Conservation (phyloP, 1,140 invertebrate genomes). For the Eurosta solidaginis region DNA sequence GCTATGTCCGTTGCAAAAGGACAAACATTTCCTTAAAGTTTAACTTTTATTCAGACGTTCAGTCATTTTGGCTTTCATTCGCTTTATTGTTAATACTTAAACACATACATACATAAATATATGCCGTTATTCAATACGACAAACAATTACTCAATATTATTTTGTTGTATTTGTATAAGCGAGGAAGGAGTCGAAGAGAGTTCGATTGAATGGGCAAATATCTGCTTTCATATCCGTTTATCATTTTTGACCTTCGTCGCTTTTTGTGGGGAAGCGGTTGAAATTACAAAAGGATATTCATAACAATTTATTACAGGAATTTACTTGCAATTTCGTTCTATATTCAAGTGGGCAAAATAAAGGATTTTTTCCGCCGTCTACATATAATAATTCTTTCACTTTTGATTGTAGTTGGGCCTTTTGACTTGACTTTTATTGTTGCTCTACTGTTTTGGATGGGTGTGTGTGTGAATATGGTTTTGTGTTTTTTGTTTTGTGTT, state of each 20-base stretch:
- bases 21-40: not conserved
- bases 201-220: slow-evolving; percentile 35
- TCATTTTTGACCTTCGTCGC: slow-evolving; percentile 55
- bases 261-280: not conserved
- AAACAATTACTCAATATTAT: slow-evolving; percentile 52
- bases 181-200: slow-evolving; percentile 42
- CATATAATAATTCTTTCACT: not conserved
- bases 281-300: slow-evolving; percentile 35
- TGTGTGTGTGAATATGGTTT: not conserved
- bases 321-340: not conserved
- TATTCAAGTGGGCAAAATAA: not conserved
- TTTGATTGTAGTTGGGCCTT: slow-evolving; percentile 8
- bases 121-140: slow-evolving; percentile 34
- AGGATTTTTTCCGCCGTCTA: not conserved
- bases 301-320: slow-evolving; percentile 37
- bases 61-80: not conserved
- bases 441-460: not conserved
- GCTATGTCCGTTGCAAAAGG: slow-evolving; percentile 31
- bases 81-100: too few relatives aligned
- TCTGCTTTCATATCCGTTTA: slow-evolving; percentile 57
- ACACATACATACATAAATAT: too few relatives aligned
- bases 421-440: not conserved
- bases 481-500: not conserved
- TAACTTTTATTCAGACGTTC: not conserved
- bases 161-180: not conserved